Evolutionary conservation across 2,113 vertebrate genomes (phyloP), one percentile per base, ranked within the genome.

Genomic region (Grallaria varia): DNA sequence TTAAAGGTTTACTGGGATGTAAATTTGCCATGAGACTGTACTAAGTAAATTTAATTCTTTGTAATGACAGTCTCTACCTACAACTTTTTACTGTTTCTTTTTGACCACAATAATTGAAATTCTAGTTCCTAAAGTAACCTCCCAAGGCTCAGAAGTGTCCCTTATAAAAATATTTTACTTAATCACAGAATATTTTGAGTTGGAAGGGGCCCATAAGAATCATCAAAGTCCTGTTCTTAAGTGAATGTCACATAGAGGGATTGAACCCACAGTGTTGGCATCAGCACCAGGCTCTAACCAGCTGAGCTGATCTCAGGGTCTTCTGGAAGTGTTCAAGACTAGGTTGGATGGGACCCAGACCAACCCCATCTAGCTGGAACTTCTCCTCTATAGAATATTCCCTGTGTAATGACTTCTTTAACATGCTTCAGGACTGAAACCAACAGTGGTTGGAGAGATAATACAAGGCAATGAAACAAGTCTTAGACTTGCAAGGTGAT

Each of bases 341-440:
- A 11, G 18, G 19, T 3, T 44, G 20, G 53, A 39, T 28, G 12
- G 4, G 9, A 14, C 5, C 17, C 47, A 64, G 42, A 58, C 22
- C 10, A 66, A 28, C 12, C 4, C 7, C 3, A 28, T 24, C 37
- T 28, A 22, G 31, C 4, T 3, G 5, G 9, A 33, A 0, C 49
- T 79, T 78, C 63, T 23, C 12, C 24, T 8, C 22, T 31, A 7
- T 28, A 25, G 4, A 45, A 28, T 50, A 8, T n/a, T 44, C 4
- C 55, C 25, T 50, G 2, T 59, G 28, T 64, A 60, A 64, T 37
- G 22, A 39, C 27, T 47, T 76, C 10, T 22, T 19, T 63, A 64
- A 63, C 7, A 14, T 42, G 6, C 5, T 45, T 69, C 20, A 23
- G 9, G 17, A 40, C 28, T 17, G 25, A 78, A 82, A 31, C 1